These are phyloP conservation scores for Drosophila fuyamai DNA, from an alignment of 1,140 invertebrate genomes.

Conservation along the genomic window DNA sequence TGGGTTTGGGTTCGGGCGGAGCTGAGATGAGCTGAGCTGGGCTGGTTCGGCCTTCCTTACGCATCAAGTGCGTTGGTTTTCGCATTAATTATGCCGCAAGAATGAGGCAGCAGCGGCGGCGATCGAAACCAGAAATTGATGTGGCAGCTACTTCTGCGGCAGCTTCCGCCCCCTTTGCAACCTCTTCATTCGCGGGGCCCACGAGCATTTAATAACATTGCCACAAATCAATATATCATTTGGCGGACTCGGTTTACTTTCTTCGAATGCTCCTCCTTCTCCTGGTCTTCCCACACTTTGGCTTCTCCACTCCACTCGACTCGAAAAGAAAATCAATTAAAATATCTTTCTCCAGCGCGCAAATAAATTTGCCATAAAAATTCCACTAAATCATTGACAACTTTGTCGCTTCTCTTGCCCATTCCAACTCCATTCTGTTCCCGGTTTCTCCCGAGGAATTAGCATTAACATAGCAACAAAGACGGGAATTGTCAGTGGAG, in stretches of 20 bases:
- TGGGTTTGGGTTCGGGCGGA: constrained; percentile 13
- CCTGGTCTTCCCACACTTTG: constrained; percentile 72
- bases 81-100: constrained; percentile 80
- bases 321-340: constrained; percentile 76
- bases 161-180: constrained; percentile 37
- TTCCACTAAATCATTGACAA: constrained; percentile 79
- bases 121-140: constrained; percentile 76
- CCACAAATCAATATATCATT: constrained; percentile 81
- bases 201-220: constrained; percentile 80
- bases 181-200: constrained; percentile 9
- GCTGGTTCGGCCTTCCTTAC: constrained; percentile 54
- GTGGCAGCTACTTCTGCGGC: constrained; percentile 68
- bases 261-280: constrained; percentile 41
- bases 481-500: constrained; percentile 44
- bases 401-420: constrained; percentile 58
- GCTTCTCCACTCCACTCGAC: constrained; percentile 11
- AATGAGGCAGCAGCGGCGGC: constrained; percentile 39
- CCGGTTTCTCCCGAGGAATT: constrained; percentile 42
- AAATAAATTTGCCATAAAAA: constrained; percentile 82
- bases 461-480: constrained; percentile 45
- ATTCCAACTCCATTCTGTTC: constrained; percentile 35
- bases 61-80: constrained; percentile 82
- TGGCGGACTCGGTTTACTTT: constrained; percentile 60
- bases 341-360: constrained; percentile 71
- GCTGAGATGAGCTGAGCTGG: neutral